These are phyloP conservation scores for Alfaro cultratus DNA, from an alignment of 2,797 vertebrate genomes.

Conservation along the genomic window DNA sequence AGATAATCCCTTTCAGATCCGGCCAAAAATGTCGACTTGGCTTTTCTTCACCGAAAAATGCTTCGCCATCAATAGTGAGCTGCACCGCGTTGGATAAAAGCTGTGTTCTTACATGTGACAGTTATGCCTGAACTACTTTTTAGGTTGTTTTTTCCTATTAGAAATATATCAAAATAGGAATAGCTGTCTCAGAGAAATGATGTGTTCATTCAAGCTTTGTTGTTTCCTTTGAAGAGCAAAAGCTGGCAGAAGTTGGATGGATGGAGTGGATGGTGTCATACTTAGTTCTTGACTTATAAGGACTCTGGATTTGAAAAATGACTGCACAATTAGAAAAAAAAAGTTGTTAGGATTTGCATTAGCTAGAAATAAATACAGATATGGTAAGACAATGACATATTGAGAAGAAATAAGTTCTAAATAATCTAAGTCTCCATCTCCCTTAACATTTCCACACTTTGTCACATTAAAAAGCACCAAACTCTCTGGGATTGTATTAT, in stretches of 20 bases:
- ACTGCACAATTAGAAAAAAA: background rate
- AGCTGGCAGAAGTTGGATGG: slow-evolving; percentile 6
- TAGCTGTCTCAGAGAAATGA: slow-evolving; percentile 1
- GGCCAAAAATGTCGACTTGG: slow-evolving; percentile 22
- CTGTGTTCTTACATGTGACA: background rate
- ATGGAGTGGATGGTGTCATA: background rate
- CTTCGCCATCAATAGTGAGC: slow-evolving; percentile 16
- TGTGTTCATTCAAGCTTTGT: background rate
- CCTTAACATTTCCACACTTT: background rate
- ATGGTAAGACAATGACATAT: background rate
- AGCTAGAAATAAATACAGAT: background rate
- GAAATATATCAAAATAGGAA: background rate
- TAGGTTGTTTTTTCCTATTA: background rate
- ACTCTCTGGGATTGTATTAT: background rate
- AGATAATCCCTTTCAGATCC: slow-evolving; percentile 42
- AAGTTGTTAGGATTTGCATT: background rate
- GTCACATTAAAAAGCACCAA: background rate
- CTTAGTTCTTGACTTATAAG: background rate
- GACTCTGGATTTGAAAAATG: background rate
- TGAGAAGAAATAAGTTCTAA: background rate
- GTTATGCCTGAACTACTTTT: background rate
- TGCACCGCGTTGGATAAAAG: slow-evolving; percentile 15
- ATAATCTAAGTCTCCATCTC: background rate
- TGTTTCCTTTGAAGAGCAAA: background rate
- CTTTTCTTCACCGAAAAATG: slow-evolving; percentile 23